phyloP scores from a whole-genome alignment of 1,140 invertebrate genomes.

The Microplitis mediator region DNA sequence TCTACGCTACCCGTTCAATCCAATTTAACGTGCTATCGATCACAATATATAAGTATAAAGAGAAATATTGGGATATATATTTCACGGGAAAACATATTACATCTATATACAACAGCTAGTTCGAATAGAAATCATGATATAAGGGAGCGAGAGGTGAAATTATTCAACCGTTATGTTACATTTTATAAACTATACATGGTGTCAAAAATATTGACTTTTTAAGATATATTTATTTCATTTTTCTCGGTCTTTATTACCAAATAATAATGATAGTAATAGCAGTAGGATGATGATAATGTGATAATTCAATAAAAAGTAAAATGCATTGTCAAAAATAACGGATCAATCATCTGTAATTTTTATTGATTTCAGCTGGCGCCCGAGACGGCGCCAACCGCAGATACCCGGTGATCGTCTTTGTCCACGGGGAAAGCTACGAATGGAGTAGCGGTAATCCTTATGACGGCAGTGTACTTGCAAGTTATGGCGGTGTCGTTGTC shows the following conservation, averaged over 20 bases:
- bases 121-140: background rate
- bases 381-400: slow-evolving; percentile 67
- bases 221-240: slow-evolving; percentile 37
- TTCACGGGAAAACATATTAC: background rate
- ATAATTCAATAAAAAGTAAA: background rate
- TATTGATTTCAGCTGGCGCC: slow-evolving; percentile 70
- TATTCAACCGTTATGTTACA: slow-evolving; percentile 26
- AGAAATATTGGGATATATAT: background rate
- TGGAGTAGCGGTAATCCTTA: slow-evolving; percentile 97
- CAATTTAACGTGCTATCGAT: slow-evolving; percentile 3
- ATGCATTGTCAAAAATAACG: slow-evolving; percentile 28
- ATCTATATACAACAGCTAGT: background rate
- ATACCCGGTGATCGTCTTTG: slow-evolving; percentile 91
- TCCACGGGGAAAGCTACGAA: slow-evolving; percentile 95
- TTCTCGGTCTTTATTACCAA: background rate
- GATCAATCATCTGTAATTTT: slow-evolving; percentile 51
- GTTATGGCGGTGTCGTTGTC: slow-evolving; percentile 91
- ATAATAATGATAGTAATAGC: background rate
- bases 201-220: slow-evolving; percentile 36
- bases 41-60: background rate
- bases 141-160: background rate
- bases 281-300: no score
- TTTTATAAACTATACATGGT: slow-evolving; percentile 19
- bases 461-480: slow-evolving; percentile 90
- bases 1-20: background rate